These are phyloP conservation scores for Tetragonula carbonaria DNA, from an alignment of 2,888 invertebrate species.

Conservation along the genomic window DNA sequence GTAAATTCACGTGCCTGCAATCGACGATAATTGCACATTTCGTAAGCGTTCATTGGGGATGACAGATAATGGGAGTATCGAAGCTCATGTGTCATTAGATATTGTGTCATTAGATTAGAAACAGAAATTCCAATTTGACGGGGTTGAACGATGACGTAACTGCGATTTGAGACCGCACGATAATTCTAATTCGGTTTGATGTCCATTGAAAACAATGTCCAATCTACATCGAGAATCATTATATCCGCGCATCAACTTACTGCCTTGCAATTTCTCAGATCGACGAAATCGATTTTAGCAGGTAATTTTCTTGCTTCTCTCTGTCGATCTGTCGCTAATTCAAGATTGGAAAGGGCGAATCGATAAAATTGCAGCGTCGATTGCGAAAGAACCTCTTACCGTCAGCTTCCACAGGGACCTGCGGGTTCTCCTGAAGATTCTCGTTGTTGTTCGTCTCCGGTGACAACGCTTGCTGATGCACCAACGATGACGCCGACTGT, in stretches of 20 bases:
- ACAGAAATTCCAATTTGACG: slow-evolving; percentile 29
- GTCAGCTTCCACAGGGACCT: slow-evolving; percentile 73
- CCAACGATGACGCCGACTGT: slow-evolving; percentile 73
- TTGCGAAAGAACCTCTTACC: slow-evolving; percentile 64
- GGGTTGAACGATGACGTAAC: slow-evolving; percentile 11
- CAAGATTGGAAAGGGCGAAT: too few relatives aligned
- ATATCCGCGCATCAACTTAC: neutral
- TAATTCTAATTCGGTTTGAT: slow-evolving; percentile 24
- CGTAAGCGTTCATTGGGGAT: neutral
- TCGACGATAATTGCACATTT: slow-evolving; percentile 13
- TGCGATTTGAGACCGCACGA: slow-evolving; percentile 48
- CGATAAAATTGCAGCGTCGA: neutral
- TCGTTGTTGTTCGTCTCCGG: slow-evolving; percentile 77
- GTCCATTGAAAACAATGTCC: neutral
- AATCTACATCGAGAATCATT: too few relatives aligned
- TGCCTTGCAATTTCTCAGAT: too few relatives aligned
- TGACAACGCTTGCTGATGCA: slow-evolving; percentile 74
- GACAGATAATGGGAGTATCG: slow-evolving; percentile 5
- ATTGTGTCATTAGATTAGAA: slow-evolving; percentile 8
- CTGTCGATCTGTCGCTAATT: neutral
- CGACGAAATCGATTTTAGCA: neutral
- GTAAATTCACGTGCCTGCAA: neutral
- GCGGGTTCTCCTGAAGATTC: slow-evolving; percentile 76
- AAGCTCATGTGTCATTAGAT: slow-evolving; percentile 3
- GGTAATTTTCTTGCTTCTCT: neutral